Evolutionary conservation across 1,140 invertebrate species (phyloP), one percentile per base, ranked within the genome.

Genomic region (Drosophila lini): DNA sequence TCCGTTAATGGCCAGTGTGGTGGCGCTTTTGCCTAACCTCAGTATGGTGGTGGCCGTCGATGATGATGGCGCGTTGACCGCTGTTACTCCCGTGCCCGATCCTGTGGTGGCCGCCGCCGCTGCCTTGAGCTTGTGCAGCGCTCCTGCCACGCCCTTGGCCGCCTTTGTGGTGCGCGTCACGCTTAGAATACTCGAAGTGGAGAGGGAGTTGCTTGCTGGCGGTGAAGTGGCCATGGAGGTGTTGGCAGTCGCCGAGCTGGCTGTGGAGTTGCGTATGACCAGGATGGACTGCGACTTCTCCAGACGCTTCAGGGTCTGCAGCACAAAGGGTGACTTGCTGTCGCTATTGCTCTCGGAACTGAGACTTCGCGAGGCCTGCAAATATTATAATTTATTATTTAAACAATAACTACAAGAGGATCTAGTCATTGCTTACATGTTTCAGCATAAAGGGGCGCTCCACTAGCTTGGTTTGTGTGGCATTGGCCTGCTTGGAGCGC

Each of bases 201-300:
- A 45, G 40, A 74, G 60, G 11, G 70, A 38, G 13, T 50, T 52
- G 55, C 59, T 42, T 11, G 40, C 47, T 19, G 47, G 78, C 16
- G 73, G 57, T 22, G 68, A 55, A 2, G 59, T 74, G 40, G 62
- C 64, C 56, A 69, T 83, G 36, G 70, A 68, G 59, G 58, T n/a
- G 34, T 22, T 38, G 48, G 22, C 59, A 42, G 36, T 16, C 32
- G 47, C 8, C 11, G 75, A 38, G 11, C 76, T 58, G n/a, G 80
- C 38, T 15, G 78, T 78, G 15, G 90, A 79, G 64, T 92, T 92
- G 9, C 91, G 88, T 77, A 92, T 92, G 8, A 92, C 91, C 53
- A 92, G 58, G 19, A 92, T 92, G 31, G 91, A 92, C 63, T 92
- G 91, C 0, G 91, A 92, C 74, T 92, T 92, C 67, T 92, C 91